These are phyloP conservation scores for Elanus axillaris DNA, from an alignment of 2,113 vertebrate genomes.

Conservation along the genomic window DNA sequence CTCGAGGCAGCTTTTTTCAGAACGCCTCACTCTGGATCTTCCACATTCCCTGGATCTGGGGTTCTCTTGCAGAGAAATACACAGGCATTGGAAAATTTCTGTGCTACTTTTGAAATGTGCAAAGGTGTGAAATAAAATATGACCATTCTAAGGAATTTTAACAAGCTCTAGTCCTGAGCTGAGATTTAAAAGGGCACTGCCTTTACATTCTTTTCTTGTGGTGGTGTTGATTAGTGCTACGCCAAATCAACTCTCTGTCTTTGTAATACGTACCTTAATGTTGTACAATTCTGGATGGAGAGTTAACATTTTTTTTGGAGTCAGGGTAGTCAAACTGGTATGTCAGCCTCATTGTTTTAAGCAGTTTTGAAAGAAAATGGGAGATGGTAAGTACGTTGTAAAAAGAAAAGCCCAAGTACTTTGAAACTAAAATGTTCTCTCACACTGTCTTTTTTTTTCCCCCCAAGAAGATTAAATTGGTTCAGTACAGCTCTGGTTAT, in stretches of 20 bases:
- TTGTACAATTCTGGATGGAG: neutral
- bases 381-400: neutral
- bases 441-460: neutral
- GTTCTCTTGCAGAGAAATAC: neutral
- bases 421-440: neutral
- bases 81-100: neutral
- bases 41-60: fast-evolving
- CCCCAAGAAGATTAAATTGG: slow-evolving; percentile 29
- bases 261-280: neutral
- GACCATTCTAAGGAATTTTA: neutral
- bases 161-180: neutral
- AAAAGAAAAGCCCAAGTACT: neutral
- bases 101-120: neutral
- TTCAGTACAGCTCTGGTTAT: slow-evolving; percentile 46
- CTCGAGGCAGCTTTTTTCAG: neutral
- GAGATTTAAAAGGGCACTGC: neutral
- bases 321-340: neutral
- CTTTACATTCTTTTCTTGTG: neutral
- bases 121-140: neutral
- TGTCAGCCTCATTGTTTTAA: neutral
- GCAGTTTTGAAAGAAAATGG: neutral
- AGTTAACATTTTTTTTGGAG: neutral
- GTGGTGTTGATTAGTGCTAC: neutral
- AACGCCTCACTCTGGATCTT: neutral
- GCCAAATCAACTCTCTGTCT: neutral